Base-by-base conservation (phyloP, 2,888 invertebrate species). In the Drosophila algonquin region DNA sequence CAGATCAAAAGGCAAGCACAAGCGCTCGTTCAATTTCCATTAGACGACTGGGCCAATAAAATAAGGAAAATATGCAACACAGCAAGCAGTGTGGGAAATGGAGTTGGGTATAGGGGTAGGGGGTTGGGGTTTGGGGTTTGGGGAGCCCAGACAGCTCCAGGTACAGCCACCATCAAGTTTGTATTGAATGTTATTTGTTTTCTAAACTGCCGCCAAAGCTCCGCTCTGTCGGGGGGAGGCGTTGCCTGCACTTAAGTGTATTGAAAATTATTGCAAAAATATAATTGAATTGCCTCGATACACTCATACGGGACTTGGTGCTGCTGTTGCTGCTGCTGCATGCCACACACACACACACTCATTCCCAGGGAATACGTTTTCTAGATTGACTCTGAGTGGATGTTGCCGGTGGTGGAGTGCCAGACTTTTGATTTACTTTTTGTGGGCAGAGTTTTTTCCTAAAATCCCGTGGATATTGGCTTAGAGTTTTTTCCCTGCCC, bases 201-300 rank as follows among this genome's bases (percentile, higher is more conserved):
- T 79, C 87, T 87, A 89, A 83, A 88, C 89, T 86, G 83, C 89
- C 83, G 79, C 72, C 83, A 77, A 88, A 80, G 77, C 80, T 62
- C 62, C 24, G 50, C 32, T 21, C n/a, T 27, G 35, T 10, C 53
- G 18, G 32, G 30, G 14, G 21, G 21, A 3, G 21, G 21, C 21
- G 3, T 3, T 21, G 76, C 75, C 81, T 85, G 89, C 90, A 89
- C 81, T 90, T 89, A 83, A 90, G 90, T 87, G 89, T 89, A 85
- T 90, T 89, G 81, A 82, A 89, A 89, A 90, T 90, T 89, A 89
- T 89, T 89, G 80, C 89, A 80, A 87, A 88, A 88, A 81, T 80
- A 90, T 89, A 87, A 87, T 88, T 87, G 89, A 87, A 87, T 89
- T 85, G 85, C 87, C 78, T 79, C 48, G 60, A 56, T 45, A 50